phyloP scores from a whole-genome alignment of 2,113 vertebrate species.

The Anarrhichthys ocellatus region DNA sequence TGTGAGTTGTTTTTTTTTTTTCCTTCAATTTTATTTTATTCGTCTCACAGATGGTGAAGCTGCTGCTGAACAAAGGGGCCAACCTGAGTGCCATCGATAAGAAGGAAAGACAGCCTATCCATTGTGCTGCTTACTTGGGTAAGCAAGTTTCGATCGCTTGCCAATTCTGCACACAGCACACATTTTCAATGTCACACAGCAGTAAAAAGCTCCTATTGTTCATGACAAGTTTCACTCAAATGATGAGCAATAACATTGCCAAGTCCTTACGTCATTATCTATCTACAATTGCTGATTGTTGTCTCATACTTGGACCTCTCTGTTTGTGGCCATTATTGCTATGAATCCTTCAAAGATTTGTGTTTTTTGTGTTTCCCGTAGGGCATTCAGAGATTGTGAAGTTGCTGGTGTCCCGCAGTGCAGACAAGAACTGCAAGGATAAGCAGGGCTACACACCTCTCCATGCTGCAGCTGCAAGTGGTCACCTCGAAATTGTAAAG shows the following conservation, averaged over 20 bases:
- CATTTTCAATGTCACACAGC: constrained; percentile 14
- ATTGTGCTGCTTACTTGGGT: constrained; percentile 97
- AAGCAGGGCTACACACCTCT: constrained; percentile 96
- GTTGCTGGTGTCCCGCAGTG: constrained; percentile 92
- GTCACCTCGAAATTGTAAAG: constrained; percentile 94
- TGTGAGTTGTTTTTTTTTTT: not conserved
- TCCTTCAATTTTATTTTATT: not conserved
- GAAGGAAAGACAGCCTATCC: constrained; percentile 94
- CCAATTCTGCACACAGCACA: not conserved
- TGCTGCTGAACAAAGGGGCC: constrained; percentile 96
- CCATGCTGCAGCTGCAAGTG: constrained; percentile 93
- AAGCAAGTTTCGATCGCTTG: constrained; percentile 22
- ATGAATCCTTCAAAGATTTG: not conserved
- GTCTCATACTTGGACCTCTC: not conserved
- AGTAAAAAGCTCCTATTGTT: constrained; percentile 5
- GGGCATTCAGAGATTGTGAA: constrained; percentile 95
- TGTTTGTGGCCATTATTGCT: not conserved
- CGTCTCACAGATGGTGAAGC: constrained; percentile 89
- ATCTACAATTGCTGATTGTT: not conserved
- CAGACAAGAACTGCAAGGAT: constrained; percentile 93
- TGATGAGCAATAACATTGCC: not conserved
- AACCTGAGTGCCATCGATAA: constrained; percentile 94
- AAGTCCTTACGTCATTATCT: not conserved
- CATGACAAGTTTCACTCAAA: not conserved
- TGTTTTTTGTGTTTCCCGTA: constrained; percentile 56